Base-by-base conservation (phyloP, 2,888 invertebrate genomes). In the Anoplius nigerrimus region DNA sequence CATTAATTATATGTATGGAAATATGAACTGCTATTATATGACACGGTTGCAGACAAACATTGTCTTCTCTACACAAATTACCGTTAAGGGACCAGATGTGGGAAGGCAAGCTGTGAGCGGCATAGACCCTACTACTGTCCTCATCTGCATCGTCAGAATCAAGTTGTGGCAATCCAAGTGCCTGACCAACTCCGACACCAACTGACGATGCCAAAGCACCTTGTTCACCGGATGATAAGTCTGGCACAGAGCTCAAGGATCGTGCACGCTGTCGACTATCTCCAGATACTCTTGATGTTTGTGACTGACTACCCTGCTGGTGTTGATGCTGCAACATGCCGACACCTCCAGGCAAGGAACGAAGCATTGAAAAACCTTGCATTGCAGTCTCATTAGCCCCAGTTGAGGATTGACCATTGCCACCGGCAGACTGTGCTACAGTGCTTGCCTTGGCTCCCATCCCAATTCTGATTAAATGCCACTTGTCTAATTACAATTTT, bases 41-140 rank as follows among this genome's bases (percentile, higher is more conserved):
- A 34, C 11, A 6, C 8, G 34, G 2, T 11, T 11, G 34, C 6
- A 8, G 11, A 34, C 11, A 6, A 34, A 34, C 11, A 34, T 34
- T 34, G 6, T 34, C 6, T 34, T 34, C 6, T 34, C 34, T 13
- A 8, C 2, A 34, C 24, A 57, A 90, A 94, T 93, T 89, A 95
- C 95, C 96, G 89, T 97, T 96, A 84, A 96, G 91, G 81, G 96
- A 95, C 95, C 96, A 96, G 91, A 97, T 95, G 90, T 96, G 96
- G 81, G 96, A 95, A 87, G 96, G 96, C 90, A 96, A 91, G 83
- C 96, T 96, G 89, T 96, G 96, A 82, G 96, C 95, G 71, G 96
- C 94, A 86, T 95, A 96, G 43, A 96, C 95, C 69, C 95, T 94
- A 65, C 89, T 89, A 45, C 89, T 88, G 69, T 90, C 90, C 69